Evolutionary conservation across 2,888 invertebrate genomes (phyloP).

Genomic region (Enchytraeus crypticus): DNA sequence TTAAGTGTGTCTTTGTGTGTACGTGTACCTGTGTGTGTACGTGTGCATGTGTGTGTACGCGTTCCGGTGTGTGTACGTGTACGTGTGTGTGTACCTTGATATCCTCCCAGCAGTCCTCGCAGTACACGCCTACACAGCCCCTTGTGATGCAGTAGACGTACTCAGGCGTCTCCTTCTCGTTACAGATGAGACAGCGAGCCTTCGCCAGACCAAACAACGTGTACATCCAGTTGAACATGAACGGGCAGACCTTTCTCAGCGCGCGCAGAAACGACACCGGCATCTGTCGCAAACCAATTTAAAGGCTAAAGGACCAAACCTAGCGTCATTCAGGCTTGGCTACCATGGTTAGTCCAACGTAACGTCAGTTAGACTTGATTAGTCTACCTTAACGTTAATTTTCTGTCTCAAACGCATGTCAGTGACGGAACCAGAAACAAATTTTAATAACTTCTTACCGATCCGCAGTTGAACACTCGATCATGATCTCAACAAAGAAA

Average conservation of each 20-base stretch:
- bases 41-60: neutral
- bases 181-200: constrained; percentile 14
- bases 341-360: no score
- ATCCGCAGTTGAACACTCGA: no score
- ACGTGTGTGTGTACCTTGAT: neutral
- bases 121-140: constrained; percentile 14
- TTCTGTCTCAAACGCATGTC: no score
- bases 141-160: constrained; percentile 11
- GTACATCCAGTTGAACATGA: neutral
- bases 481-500: no score
- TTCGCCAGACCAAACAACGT: constrained; percentile 1
- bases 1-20: no score
- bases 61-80: neutral
- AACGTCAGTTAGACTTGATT: no score
- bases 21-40: no score
- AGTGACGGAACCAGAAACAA: no score
- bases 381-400: no score
- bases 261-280: constrained; percentile 5
- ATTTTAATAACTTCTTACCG: no score
- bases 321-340: no score
- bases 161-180: constrained; percentile 6
- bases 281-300: neutral
- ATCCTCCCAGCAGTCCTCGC: constrained; percentile 19
- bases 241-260: constrained; percentile 6
- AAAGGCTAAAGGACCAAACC: no score